Percentiles rank a stretch among this genome's conserved stretches.
Conservation (phyloP, 2,113 vertebrate genomes). For the cat (Felis catus) region DNA sequence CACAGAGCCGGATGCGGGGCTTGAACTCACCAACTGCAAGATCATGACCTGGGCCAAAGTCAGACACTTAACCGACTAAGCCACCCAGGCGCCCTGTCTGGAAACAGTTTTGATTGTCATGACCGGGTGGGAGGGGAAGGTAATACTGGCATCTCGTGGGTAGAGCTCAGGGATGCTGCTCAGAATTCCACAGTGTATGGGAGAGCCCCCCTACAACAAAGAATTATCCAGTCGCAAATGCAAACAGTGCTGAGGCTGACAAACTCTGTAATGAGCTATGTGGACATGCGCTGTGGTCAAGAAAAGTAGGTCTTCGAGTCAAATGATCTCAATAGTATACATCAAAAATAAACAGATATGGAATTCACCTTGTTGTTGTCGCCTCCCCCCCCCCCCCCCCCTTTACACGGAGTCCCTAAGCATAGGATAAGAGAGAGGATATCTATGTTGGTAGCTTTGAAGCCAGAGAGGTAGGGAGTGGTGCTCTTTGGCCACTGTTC, state of each 20-base stretch:
- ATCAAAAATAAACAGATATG: not conserved
- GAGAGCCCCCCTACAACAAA: not conserved
- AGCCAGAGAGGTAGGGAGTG: not conserved
- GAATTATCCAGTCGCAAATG: not conserved
- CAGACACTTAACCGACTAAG: no score
- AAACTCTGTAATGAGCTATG: not conserved
- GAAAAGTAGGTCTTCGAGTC: not conserved
- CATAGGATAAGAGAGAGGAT: not conserved
- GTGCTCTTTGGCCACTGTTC: not conserved
- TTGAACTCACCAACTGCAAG: no score
- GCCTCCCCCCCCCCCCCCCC: accelerated
- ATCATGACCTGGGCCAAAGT: no score
- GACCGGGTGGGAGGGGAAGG: not conserved
- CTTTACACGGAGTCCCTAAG: not conserved
- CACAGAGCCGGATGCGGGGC: no score
- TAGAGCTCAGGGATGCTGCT: not conserved
- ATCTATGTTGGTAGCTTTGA: not conserved
- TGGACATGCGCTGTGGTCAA: accelerated
- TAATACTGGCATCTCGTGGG: not conserved
- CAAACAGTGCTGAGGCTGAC: not conserved
- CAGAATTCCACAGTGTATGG: not conserved
- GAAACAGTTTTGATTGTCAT: not conserved
- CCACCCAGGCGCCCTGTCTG: not conserved
- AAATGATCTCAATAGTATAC: not conserved
- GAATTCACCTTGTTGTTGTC: not conserved